phyloP scores from a whole-genome alignment of 2,888 invertebrate species.

The Cremastobaeus sp. region DNA sequence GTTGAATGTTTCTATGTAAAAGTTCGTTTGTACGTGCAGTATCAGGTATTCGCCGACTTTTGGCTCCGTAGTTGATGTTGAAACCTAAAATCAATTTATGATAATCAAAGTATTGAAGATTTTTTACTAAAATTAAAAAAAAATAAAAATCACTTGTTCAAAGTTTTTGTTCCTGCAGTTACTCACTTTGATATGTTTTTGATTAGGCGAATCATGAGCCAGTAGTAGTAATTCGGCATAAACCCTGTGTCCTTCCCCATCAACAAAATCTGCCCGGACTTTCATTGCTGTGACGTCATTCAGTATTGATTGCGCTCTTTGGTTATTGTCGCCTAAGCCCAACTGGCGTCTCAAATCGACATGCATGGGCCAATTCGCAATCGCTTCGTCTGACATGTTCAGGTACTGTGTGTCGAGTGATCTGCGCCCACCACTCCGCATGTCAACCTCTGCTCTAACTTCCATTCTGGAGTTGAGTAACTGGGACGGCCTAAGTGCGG shows the following conservation, averaged over 20 bases:
- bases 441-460: conserved; percentile 83
- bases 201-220: conserved; percentile 88
- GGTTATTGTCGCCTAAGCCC: conserved; percentile 81
- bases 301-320: conserved; percentile 82
- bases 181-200: conserved; percentile 89
- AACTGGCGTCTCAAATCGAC: conserved; percentile 86
- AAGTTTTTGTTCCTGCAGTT: no score
- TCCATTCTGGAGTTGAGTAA: conserved; percentile 84
- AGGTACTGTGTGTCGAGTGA: conserved; percentile 82
- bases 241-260: conserved; percentile 84
- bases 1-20: conserved; percentile 91
- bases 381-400: conserved; percentile 83
- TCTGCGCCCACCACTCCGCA: conserved; percentile 82
- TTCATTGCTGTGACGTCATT: conserved; percentile 84
- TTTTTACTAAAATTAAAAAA: no score
- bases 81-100: no score
- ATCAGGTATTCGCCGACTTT: conserved; percentile 96
- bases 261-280: conserved; percentile 84
- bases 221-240: conserved; percentile 85
- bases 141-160: no score
- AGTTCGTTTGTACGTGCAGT: conserved; percentile 95
- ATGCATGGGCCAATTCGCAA: conserved; percentile 90
- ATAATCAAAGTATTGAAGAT: no score
- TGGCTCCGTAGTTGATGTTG: conserved; percentile 90
- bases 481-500: conserved; percentile 84